Evolutionary conservation across 2,113 vertebrate genomes (phyloP), one percentile per base, ranked within the genome.

Genomic region (Neogobius melanostomus): DNA sequence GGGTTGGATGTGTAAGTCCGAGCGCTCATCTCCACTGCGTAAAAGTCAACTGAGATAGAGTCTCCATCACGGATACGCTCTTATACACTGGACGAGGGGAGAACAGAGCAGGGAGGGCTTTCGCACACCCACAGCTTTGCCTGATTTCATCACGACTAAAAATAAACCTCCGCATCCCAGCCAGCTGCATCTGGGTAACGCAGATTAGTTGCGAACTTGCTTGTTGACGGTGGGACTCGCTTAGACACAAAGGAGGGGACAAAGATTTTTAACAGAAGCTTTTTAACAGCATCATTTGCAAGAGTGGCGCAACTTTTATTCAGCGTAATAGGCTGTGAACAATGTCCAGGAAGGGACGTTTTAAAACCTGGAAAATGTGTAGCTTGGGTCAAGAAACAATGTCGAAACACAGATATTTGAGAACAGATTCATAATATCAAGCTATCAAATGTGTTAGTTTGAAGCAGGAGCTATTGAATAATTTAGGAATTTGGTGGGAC

Each of bases 1-100:
- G 90, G 90, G 79, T 86, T 91, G 71, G 89, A 87, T 85, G 69
- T 86, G 72, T 83, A 76, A 84, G 83, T 89, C 85, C 84, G 80
- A 61, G 88, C 75, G 85, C 79, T 89, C 88, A 84, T 91, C 84
- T 84, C 77, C 79, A 69, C 82, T 82, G 84, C 76, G 86, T 76
- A 75, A 86, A 77, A 84, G 83, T 75, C 72, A 83, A 87, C 66
- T 85, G 86, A 68, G 72, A 72, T 80, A 68, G 65, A 75, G 68
- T 87, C 87, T 91, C 91, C 90, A 92, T 91, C 84, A 85, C 74
- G 74, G 68, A 59, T 76, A 69, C 12, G 67, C 83, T 80, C 88
- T 93, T 93, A 91, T 93, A 92, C 62, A 49, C 48, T 52, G 66
- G 36, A 70, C 46, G 52, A 56, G 56, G 17, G 46, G 50, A 21